Evolutionary conservation across 2,888 invertebrate genomes (phyloP), one percentile per base, ranked within the genome.

Genomic region (Idaea dimidiata): DNA sequence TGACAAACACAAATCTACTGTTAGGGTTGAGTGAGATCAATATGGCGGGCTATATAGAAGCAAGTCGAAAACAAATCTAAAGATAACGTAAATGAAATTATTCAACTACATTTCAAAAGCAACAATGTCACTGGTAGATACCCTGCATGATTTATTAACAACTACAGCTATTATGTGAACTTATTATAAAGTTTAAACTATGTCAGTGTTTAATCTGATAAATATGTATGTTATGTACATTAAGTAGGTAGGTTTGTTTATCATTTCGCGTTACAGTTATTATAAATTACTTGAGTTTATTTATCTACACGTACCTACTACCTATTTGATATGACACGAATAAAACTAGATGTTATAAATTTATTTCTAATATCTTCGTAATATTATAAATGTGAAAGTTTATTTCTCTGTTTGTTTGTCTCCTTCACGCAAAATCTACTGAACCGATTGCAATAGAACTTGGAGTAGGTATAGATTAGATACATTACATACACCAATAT

Each of bases 151-250:
- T 43, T 43, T 43, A 43, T 10, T 43, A 43, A 43, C 3, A 43
- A 43, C 10, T 5, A 43, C 43, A 8, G 14, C 8, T 14, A 43
- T 43, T 43, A 43, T 43, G 10, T 43, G 43, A 43, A 43, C 43
- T 43, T 43, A 43, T 8, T 43, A 43, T 14, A 43, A 43, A 43
- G 43, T 43, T 43, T 10, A 43, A 43, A 43, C 43, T 43, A 43
- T 43, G 43, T 58, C 16, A 43, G 32, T 58, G 31, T 58, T 16
- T 16, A 32, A 31, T 58, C 32, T n/a, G 58, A 58, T 17, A 32
- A 31, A 58, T n/a, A 32, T 16, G 18, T 57, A 14, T 57, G 58
- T 14, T 43, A 33, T 7, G 33, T 33, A 43, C 14, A 43, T 43
- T 43, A 43, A 43, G 43, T 43, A 43, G 43, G 43, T 43, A 43